These are phyloP conservation scores for Chironex yamaguchii DNA, from an alignment of 30 jellyfish, hydroid and myxozoan species.

Conservation along the genomic window DNA sequence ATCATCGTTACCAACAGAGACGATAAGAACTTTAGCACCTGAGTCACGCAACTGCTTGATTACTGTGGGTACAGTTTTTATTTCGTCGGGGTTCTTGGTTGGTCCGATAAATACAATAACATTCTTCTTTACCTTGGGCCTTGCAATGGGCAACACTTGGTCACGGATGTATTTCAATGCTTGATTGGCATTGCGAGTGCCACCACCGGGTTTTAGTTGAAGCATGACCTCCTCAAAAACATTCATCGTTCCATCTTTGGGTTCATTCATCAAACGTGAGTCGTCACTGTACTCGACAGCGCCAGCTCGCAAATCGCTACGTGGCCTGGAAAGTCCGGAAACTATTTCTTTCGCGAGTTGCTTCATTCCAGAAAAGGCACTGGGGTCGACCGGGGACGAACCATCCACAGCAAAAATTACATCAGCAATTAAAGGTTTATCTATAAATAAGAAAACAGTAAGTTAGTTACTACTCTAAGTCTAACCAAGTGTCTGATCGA, in stretches of 20 bases:
- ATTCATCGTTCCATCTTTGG: conserved; percentile 10
- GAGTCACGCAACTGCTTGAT: conserved; percentile 40
- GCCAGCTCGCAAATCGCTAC: conserved; percentile 54
- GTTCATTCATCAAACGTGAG: background rate
- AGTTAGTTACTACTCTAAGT: no score
- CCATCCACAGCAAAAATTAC: background rate
- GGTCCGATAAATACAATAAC: conserved; percentile 43
- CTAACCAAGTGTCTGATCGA: no score
- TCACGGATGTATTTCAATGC: conserved; percentile 36
- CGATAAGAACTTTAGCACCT: conserved; percentile 23
- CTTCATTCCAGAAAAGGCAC: conserved; percentile 31
- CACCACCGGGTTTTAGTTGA: conserved; percentile 11
- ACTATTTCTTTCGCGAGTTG: conserved; percentile 19
- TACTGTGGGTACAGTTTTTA: conserved; percentile 9
- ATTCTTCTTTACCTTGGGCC: conserved; percentile 39
- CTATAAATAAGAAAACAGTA: background rate
- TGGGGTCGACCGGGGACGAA: background rate
- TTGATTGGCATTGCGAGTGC: conserved; percentile 9
- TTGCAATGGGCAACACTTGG: background rate
- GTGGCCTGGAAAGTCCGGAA: background rate
- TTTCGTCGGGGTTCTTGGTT: background rate
- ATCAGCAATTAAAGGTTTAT: background rate
- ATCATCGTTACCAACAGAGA: conserved; percentile 5
- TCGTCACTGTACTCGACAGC: conserved; percentile 15
- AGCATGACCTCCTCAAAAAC: conserved; percentile 21